Percentiles rank a stretch among this genome's conserved stretches.
Evolutionary conservation across 2,113 vertebrate genomes (phyloP).

Genomic region (Rhinogobius similis): DNA sequence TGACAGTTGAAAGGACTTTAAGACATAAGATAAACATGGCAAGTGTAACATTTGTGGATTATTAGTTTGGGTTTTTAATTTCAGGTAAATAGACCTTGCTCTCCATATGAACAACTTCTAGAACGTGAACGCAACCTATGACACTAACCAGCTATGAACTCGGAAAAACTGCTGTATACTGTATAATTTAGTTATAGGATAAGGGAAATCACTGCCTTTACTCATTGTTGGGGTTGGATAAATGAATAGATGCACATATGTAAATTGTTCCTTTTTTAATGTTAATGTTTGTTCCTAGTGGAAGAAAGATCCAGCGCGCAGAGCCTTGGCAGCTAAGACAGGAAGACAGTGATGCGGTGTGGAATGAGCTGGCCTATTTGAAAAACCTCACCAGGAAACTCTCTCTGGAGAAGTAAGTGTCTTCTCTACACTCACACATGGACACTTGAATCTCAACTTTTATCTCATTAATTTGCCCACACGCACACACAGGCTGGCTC

Average conservation of each 20-base stretch:
- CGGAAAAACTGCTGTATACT: too few relatives aligned
- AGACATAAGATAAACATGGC: too few relatives aligned
- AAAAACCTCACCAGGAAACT: conserved; percentile 85
- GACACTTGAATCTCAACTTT: background rate
- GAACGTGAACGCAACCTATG: too few relatives aligned
- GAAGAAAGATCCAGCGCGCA: conserved; percentile 65
- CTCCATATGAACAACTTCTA: too few relatives aligned
- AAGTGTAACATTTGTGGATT: too few relatives aligned
- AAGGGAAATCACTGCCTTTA: too few relatives aligned
- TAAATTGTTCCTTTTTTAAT: background rate
- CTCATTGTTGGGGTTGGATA: background rate
- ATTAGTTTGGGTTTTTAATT: too few relatives aligned
- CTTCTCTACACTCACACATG: background rate
- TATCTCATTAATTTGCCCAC: background rate
- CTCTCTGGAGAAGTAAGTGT: conserved; percentile 85
- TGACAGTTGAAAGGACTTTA: too few relatives aligned
- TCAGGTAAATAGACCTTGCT: too few relatives aligned
- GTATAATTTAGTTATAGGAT: too few relatives aligned
- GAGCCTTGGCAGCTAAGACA: conserved; percentile 78
- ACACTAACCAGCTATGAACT: too few relatives aligned
- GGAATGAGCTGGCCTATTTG: conserved; percentile 87
- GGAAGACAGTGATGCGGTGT: conserved; percentile 84
- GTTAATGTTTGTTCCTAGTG: conserved; percentile 56
- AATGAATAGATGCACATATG: background rate
- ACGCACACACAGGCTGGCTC: background rate